Base-by-base conservation (phyloP, 2,888 invertebrate genomes). In the Andricus quercusramuli region DNA sequence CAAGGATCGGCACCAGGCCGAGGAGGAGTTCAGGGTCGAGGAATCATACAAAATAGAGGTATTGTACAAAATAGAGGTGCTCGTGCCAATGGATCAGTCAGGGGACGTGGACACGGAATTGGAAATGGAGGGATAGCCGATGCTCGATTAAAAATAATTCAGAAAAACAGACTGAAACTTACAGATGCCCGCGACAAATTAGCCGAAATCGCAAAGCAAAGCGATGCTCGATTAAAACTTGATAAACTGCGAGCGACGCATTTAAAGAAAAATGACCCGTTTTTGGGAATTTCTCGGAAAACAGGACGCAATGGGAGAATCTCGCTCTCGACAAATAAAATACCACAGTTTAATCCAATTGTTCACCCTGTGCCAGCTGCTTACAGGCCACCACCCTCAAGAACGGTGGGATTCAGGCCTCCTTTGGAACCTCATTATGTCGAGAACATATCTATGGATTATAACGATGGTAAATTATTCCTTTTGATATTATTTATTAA, bases 121-220 rank as follows among this genome's bases (percentile, higher is more conserved):
- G 84, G 80, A 2, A 77, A 85, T 82, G 86, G 83, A 78, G 78
- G 77, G 3, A 85, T 94, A 47, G 92, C 93, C 5, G 97, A 97
- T 94, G 97, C 97, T 25, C 94, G 97, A 76, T 95, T 96, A 85
- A 96, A 96, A 93, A 96, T 97, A 64, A 96, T 97, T 85, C 95
- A 95, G 74, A 97, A 96, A 89, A 97, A 97, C 90, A 94, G 97
- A 76, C 95, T 94, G 74, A 96, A 95, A 88, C 95, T 97, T 41
- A 94, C 94, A 0, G 97, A 97, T 94, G 97, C 97, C 1, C 94
- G 97, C 82, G 97, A 97, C 86, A 96, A 96, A 88, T 93, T 97
- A 78, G 95, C 95, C 5, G 95, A 96, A 92, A 95, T 96, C 86
- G 96, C 96, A 0, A 96, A 96, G 89, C 95, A 95, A 79, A 94